A percentile compares a stretch with the other conserved stretches of the same genome.
phyloP scores from a whole-genome alignment of 2,888 invertebrate genomes.

The Coenonympha glycerion region DNA sequence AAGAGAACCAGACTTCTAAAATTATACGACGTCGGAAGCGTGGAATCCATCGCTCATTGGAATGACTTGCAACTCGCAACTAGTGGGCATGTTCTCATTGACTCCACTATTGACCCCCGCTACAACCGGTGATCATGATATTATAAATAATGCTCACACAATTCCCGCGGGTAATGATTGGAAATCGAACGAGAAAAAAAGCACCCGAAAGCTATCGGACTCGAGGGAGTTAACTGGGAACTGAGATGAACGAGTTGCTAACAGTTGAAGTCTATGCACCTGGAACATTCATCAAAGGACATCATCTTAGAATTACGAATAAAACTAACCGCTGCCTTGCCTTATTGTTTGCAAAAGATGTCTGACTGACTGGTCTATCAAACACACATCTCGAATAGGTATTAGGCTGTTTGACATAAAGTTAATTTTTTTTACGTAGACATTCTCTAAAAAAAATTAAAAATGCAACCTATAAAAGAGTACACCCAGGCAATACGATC shows the following conservation, averaged over 20 bases:
- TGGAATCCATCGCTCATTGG: slow-evolving; percentile 62
- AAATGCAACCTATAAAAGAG: no score
- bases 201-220: slow-evolving; percentile 54
- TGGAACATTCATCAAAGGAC: not conserved
- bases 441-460: no score
- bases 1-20: slow-evolving; percentile 20
- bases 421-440: no score
- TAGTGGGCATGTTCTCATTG: slow-evolving; percentile 68
- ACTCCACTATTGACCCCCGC: slow-evolving; percentile 68
- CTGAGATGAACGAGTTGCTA: slow-evolving; percentile 6
- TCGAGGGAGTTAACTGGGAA: slow-evolving; percentile 18
- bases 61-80: slow-evolving; percentile 72
- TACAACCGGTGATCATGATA: slow-evolving; percentile 59
- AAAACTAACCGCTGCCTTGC: no score
- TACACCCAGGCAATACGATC: no score
- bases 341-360: no score
- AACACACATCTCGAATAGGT: no score
- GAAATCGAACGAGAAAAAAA: slow-evolving; percentile 46
- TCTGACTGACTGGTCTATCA: no score
- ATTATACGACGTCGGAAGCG: slow-evolving; percentile 66
- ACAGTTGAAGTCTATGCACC: slow-evolving; percentile 12
- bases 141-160: slow-evolving; percentile 65
- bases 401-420: no score
- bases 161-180: slow-evolving; percentile 54
- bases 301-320: no score